Base-by-base conservation (phyloP, 2,888 invertebrate species). In the Spilarctia lutea region DNA sequence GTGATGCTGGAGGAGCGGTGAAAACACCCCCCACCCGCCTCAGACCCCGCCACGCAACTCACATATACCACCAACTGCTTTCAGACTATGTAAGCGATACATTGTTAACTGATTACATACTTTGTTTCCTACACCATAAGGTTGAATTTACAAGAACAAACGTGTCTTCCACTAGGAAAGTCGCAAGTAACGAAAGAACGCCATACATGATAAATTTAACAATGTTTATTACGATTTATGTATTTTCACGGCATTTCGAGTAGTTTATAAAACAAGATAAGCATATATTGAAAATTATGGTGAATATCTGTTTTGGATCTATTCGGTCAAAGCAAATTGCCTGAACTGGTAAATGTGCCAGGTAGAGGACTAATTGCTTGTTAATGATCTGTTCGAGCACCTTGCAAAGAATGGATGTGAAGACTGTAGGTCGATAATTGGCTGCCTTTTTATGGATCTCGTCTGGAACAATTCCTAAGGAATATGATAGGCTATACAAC, bases 1-100 rank as follows among this genome's bases (percentile, higher is more conserved):
- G 97, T 99, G 85, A 98, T 98, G 96, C 96, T 99, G 86, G 99
- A 99, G 94, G 98, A 99, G 95, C 98, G 98, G 97, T 98, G 97
- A 98, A 93, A 75, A 6, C 18, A 24, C 27, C 56, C n/a, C 11
- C 6, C 20, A 11, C 65, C 56, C 52, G 33, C 33, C 45, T 39
- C 68, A 2, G 30, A 11, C 39, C 68, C 73, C 69, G 48, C 69
- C 52, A 60, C 69, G 73, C 65, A 35, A 39, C 69, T 27, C 45
- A 68, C 35, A 30, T 56, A 27, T 27, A 35, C 27, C 39, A n/a
- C 52, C 67, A 52, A 63, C 20, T 56, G 65, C 72, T 75, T 71
- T 39, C 72, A 72, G 45, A 68, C 72, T 72, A 48, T 68, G 75
- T 75, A 72, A 71, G 68, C n/a, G 33, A 18, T 45, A 56, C 35